Evolutionary conservation across 2,113 vertebrate species (phyloP).

Genomic region (Scartelaos histophorus): DNA sequence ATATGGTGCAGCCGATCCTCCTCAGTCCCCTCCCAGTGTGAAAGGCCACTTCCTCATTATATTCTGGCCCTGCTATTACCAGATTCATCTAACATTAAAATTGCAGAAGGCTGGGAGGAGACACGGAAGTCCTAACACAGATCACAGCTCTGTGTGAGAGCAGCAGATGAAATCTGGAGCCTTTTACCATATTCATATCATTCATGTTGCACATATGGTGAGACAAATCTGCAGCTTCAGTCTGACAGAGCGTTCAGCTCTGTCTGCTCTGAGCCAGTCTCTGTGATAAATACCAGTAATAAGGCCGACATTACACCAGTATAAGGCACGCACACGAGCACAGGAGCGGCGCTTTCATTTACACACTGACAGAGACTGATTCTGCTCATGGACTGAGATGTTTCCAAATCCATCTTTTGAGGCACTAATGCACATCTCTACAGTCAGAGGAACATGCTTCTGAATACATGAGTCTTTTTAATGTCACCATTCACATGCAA

Average conservation of each 20-base stretch:
- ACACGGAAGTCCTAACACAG: conserved; percentile 45
- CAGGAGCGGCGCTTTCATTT: conserved; percentile 72
- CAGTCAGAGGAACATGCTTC: conserved; percentile 35
- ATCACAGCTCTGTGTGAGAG: conserved; percentile 32
- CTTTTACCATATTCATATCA: conserved; percentile 29
- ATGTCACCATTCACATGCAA: conserved; percentile 24
- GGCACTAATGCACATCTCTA: conserved; percentile 49
- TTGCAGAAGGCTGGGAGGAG: conserved; percentile 50
- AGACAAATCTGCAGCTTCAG: conserved; percentile 51
- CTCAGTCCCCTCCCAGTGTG: conserved; percentile 43
- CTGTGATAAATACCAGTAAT: conserved; percentile 77
- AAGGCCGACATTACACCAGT: conserved; percentile 54
- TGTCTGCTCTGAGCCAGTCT: conserved; percentile 32
- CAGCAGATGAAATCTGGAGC: conserved; percentile 40
- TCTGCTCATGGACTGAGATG: conserved; percentile 73
- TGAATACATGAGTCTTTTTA: conserved; percentile 34
- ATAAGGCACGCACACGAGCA: conserved; percentile 17
- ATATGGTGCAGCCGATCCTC: conserved; percentile 57
- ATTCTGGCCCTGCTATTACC: conserved; percentile 63
- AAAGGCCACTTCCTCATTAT: conserved; percentile 62
- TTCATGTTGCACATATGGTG: conserved; percentile 62
- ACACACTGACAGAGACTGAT: conserved; percentile 70
- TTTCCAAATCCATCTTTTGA: conserved; percentile 58
- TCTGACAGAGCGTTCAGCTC: conserved; percentile 63
- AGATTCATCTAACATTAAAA: conserved; percentile 77